Evolutionary conservation across 2,113 vertebrate species (phyloP), one percentile per base, ranked within the genome.

Genomic region (Falco punctatus): DNA sequence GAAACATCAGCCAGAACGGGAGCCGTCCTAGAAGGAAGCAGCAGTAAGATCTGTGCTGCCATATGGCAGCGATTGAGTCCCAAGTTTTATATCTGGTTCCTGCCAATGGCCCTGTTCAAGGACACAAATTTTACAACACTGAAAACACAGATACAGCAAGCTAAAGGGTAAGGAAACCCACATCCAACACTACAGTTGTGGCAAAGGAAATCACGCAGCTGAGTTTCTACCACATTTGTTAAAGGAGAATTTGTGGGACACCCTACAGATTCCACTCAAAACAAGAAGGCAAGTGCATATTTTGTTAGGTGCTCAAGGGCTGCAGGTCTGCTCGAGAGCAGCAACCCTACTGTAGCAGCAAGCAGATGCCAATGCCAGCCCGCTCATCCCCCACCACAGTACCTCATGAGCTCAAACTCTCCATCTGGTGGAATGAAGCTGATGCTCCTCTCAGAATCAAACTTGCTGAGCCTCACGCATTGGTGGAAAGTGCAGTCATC

Each of bases 401-500:
- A 99, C 99, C 99, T 99, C 99, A 99, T 99, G 91, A 99, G 99
- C 97, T 99, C 99, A 95, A 99, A 99, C 86, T 99, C 99, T 96
- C 99, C 99, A 86, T 99, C 99, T 3, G 99, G 99, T 30, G 99
- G 99, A 97, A 99, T 99, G 98, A 99, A 99, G 98, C 99, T 99
- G 98, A 99, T 99, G 98, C 99, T 99, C 72, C 99, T 98, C 98
- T 99, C 99, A 0, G 99, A 99, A 98, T 99, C 99, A 95, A 99
- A 99, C 98, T 99, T 99, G 98, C 99, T 99, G 98, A 99, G 99
- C 61, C 99, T 98, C 92, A 99, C 99, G 14, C 99, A 99, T 96
- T 99, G 99, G 97, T 99, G 99, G 98, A 99, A 99, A 81, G 99
- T 99, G 98, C 99, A 99, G 98, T 99, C 99, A 5, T 99, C 99